phyloP scores from a whole-genome alignment of 2,888 invertebrate species.

The Cyaniris semiargus region DNA sequence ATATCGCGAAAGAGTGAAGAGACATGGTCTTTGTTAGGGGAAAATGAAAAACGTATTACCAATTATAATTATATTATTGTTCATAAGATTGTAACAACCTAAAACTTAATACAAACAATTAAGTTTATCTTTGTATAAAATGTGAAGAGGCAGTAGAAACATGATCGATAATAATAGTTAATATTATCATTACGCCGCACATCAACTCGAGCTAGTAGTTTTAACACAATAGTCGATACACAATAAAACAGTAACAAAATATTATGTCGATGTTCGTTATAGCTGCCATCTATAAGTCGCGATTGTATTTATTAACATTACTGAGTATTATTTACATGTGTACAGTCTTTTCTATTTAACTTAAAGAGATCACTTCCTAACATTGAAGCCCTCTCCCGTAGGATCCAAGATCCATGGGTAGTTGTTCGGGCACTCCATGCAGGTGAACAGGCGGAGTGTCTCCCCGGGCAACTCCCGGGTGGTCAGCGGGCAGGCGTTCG shows the following conservation, averaged over 20 bases:
- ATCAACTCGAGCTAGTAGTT: constrained; percentile 43
- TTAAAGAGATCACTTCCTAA: constrained; percentile 85
- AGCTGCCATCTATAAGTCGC: constrained; percentile 53
- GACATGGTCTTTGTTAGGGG: background rate
- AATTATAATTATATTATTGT: constrained; percentile 47
- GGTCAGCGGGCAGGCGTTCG: constrained; percentile 93
- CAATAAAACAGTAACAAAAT: constrained; percentile 38
- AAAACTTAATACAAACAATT: constrained; percentile 50
- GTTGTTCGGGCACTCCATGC: constrained; percentile 97
- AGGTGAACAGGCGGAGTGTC: constrained; percentile 94
- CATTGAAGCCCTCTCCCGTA: constrained; percentile 95
- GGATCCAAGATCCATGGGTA: constrained; percentile 97
- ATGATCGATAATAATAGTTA: constrained; percentile 37
- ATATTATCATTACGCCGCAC: constrained; percentile 40
- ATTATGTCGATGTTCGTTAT: constrained; percentile 46
- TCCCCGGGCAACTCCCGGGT: constrained; percentile 95
- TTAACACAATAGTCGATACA: constrained; percentile 35
- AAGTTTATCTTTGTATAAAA: constrained; percentile 48
- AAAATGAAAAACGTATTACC: constrained; percentile 34
- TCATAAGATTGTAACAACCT: constrained; percentile 52
- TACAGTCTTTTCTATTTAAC: constrained; percentile 76
- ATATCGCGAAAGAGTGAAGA: no score
- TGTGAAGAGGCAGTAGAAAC: constrained; percentile 44
- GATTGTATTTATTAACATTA: constrained; percentile 66
- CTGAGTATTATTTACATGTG: constrained; percentile 80